Evolutionary conservation across 2,888 invertebrate species (phyloP).

Genomic region (Zelleria hepariella): DNA sequence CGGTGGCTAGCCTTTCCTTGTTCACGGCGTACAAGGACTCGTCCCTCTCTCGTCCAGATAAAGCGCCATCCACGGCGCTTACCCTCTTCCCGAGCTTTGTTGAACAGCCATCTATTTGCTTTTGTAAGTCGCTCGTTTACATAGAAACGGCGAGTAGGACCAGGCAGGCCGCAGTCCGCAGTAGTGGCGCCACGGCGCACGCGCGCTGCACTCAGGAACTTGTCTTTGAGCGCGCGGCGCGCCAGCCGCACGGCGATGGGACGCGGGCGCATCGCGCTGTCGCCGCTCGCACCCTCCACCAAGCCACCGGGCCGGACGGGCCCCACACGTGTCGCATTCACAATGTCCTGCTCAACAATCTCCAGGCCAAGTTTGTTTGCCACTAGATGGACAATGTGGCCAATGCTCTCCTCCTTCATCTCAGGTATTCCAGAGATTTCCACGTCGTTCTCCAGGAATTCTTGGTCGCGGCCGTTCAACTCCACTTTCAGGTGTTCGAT

Average conservation of each 20-base stretch:
- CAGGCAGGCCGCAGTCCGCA: neutral
- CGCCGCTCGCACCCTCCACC: neutral
- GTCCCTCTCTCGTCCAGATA: neutral
- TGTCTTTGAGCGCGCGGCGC: slow-evolving; percentile 3
- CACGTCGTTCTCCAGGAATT: slow-evolving; percentile 10
- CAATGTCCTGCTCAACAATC: slow-evolving; percentile 12
- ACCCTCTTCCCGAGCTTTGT: neutral
- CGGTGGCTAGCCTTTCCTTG: neutral
- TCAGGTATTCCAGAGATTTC: slow-evolving; percentile 13
- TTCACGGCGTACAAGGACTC: neutral
- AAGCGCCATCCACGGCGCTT: neutral
- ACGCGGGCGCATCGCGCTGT: slow-evolving; percentile 1
- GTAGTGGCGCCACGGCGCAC: too few species aligned
- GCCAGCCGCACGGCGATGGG: too few species aligned
- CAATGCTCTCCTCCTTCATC: slow-evolving; percentile 8
- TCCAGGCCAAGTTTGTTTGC: slow-evolving; percentile 10
- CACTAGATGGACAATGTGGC: slow-evolving; percentile 7
- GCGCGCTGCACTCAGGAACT: slow-evolving; percentile 1
- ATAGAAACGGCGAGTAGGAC: neutral
- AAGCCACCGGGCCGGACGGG: neutral
- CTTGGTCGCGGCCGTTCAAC: slow-evolving; percentile 13
- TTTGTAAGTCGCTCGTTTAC: neutral
- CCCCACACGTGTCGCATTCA: slow-evolving; percentile 11
- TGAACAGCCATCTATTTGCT: neutral
- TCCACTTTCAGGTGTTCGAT: slow-evolving; percentile 4